phyloP scores from a whole-genome alignment of 2,888 invertebrate species.

The Drosophila mimica region DNA sequence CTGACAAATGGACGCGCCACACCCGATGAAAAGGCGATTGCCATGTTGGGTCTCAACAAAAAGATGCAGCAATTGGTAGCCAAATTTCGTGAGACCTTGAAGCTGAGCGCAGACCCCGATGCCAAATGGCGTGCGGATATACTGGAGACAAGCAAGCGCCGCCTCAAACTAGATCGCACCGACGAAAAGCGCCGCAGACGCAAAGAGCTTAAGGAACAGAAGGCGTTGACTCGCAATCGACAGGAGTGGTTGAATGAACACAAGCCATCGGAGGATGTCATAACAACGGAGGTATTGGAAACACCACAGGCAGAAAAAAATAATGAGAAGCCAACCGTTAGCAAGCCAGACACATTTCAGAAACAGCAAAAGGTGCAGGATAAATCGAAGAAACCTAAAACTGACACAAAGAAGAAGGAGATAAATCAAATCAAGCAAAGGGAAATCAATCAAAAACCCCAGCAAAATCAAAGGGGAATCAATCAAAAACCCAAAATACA shows the following conservation, averaged over 20 bases:
- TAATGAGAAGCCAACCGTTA: not conserved
- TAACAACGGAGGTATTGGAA: not conserved
- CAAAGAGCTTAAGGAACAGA: slow-evolving; percentile 69
- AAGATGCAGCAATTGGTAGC: slow-evolving; percentile 63
- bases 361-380: slow-evolving; percentile 3
- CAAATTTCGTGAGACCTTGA: slow-evolving; percentile 61
- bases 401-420: not conserved
- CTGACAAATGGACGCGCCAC: slow-evolving; percentile 80
- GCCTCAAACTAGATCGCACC: slow-evolving; percentile 68
- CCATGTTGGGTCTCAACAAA: slow-evolving; percentile 81
- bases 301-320: not conserved
- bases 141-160: slow-evolving; percentile 77
- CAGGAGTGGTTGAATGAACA: slow-evolving; percentile 79
- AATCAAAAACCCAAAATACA: not conserved
- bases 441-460: not conserved
- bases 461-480: not conserved
- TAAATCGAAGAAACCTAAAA: slow-evolving; percentile 1
- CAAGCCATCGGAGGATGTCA: slow-evolving; percentile 16
- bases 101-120: slow-evolving; percentile 54
- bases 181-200: slow-evolving; percentile 73
- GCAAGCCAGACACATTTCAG: not conserved
- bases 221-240: slow-evolving; percentile 69
- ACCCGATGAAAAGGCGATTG: slow-evolving; percentile 80
- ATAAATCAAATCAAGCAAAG: slow-evolving; percentile 1
- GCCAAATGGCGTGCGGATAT: slow-evolving; percentile 77